A percentile compares a stretch with the other conserved stretches of the same genome.
Evolutionary conservation across 1,140 invertebrate species (phyloP).

Genomic region (Calliphora vicina): DNA sequence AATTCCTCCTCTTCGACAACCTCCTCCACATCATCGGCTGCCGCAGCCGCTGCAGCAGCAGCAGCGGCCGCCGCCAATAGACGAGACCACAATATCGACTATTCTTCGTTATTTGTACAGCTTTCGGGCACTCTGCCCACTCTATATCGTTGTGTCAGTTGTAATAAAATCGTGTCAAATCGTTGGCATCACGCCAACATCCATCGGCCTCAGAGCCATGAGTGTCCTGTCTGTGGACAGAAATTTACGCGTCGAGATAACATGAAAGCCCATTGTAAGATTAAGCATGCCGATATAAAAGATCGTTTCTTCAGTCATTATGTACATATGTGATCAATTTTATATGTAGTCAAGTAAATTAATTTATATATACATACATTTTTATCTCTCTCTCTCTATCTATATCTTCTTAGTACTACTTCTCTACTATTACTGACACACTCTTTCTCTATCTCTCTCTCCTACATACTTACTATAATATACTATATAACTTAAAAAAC

Average conservation of each 20-base stretch:
- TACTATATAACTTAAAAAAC: neutral
- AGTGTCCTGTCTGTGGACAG: constrained; percentile 73
- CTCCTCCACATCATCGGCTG: constrained; percentile 15
- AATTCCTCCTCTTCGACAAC: constrained; percentile 27
- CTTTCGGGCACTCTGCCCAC: constrained; percentile 61
- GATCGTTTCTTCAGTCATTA: constrained; percentile 64
- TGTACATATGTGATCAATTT: constrained; percentile 66
- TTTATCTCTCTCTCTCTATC: neutral
- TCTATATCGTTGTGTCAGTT: constrained; percentile 63
- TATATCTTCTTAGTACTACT: constrained; percentile 37
- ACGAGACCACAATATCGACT: constrained; percentile 62
- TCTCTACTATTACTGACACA: constrained; percentile 22
- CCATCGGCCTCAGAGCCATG: constrained; percentile 74
- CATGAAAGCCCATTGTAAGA: constrained; percentile 74
- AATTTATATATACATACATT: constrained; percentile 6
- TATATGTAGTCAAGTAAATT: constrained; percentile 59
- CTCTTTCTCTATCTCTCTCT: constrained; percentile 26
- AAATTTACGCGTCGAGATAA: constrained; percentile 76
- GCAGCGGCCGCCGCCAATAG: constrained; percentile 57
- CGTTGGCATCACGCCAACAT: constrained; percentile 77
- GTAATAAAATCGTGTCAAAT: constrained; percentile 77
- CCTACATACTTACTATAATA: neutral
- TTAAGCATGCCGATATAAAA: constrained; percentile 71
- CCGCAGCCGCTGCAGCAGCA: constrained; percentile 46
- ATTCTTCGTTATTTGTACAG: constrained; percentile 61